A percentile compares a stretch with the other conserved stretches of the same genome.
These are phyloP conservation scores for Xanthia togata DNA, from an alignment of 2,888 invertebrate species.

Conservation along the genomic window DNA sequence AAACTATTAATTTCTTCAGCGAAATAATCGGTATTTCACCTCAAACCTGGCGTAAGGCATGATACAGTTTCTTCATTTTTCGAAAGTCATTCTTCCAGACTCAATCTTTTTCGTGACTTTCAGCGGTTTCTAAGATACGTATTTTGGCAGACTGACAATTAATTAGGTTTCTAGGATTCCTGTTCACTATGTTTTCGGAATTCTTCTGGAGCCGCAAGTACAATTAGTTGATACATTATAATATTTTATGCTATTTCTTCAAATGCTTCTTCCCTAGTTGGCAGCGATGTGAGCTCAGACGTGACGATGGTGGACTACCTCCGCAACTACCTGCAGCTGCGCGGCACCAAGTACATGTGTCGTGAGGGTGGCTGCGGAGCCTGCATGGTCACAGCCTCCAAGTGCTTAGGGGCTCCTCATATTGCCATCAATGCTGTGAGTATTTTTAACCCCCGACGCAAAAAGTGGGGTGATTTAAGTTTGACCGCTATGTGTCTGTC, in stretches of 20 bases:
- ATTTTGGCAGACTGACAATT: neutral
- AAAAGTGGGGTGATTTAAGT: too few relatives aligned
- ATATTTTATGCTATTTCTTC: too few relatives aligned
- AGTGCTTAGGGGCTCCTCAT: slow-evolving; percentile 70
- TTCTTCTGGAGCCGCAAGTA: neutral
- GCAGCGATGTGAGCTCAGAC: slow-evolving; percentile 64
- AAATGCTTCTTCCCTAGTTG: slow-evolving; percentile 43
- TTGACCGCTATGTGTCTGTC: too few relatives aligned
- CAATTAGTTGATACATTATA: too few relatives aligned
- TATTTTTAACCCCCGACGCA: too few relatives aligned
- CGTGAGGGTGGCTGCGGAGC: slow-evolving; percentile 92
- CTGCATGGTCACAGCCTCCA: slow-evolving; percentile 87
- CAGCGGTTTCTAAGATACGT: neutral
- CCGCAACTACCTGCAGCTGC: slow-evolving; percentile 88
- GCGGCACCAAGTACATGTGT: slow-evolving; percentile 93
- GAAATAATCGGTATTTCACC: neutral
- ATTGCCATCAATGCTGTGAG: slow-evolving; percentile 92
- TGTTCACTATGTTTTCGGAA: neutral
- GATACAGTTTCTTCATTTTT: neutral
- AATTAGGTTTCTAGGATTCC: too few relatives aligned
- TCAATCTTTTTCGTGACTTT: neutral
- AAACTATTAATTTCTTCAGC: neutral
- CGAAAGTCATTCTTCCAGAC: neutral
- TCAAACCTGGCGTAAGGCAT: neutral
- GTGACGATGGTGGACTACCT: slow-evolving; percentile 90